These are phyloP conservation scores for Bradypus variegatus DNA, from an alignment of 2,797 vertebrate species.

Conservation along the genomic window DNA sequence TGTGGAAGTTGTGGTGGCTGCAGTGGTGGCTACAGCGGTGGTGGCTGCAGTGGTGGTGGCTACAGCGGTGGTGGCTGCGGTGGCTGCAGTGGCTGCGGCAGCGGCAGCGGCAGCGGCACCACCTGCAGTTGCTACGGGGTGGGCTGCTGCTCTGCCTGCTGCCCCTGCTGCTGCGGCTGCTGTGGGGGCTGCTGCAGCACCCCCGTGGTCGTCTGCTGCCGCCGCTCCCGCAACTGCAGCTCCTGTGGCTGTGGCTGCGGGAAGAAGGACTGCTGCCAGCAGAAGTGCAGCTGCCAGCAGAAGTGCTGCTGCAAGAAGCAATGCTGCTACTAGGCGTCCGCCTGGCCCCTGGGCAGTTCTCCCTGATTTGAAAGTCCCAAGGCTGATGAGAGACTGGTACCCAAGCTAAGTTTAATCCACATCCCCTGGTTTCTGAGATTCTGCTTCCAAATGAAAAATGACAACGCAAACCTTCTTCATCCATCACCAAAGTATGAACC, in stretches of 20 bases:
- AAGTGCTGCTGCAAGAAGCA: background rate
- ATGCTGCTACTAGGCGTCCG: background rate
- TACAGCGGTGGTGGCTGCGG: background rate
- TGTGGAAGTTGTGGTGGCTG: background rate
- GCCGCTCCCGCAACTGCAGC: rapidly evolving
- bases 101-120: background rate
- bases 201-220: background rate
- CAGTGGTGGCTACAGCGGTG: rapidly evolving
- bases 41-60: background rate
- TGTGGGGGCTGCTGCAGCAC: background rate
- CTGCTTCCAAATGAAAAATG: background rate
- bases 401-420: background rate
- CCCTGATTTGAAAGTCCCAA: background rate
- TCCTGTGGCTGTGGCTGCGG: background rate
- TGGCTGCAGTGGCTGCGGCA: background rate
- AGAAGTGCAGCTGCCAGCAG: background rate
- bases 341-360: background rate
- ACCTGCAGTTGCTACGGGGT: background rate
- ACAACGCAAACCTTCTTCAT: background rate
- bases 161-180: background rate
- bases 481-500: background rate
- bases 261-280: background rate
- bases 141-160: background rate
- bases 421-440: background rate
- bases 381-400: background rate